Evolutionary conservation across 2,888 invertebrate genomes (phyloP).

Genomic region (Alviniconcha strummeri): DNA sequence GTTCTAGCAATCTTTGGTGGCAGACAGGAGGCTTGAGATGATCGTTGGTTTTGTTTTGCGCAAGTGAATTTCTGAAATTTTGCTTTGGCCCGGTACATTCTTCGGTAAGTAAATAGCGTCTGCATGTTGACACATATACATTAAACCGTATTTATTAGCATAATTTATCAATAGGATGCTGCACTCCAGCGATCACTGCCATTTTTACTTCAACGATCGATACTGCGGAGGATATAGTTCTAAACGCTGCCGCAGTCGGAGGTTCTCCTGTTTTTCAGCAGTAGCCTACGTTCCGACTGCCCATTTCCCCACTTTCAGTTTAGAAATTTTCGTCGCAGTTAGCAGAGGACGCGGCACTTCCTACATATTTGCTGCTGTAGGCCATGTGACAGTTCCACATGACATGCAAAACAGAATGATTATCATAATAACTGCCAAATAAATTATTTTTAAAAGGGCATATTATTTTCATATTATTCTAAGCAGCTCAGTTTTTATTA

Average conservation of each 20-base stretch:
- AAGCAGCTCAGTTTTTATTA: too few relatives aligned
- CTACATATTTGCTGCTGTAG: too few relatives aligned
- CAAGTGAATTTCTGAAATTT: not conserved
- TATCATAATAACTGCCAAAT: constrained; percentile 27
- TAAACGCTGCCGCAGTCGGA: not conserved
- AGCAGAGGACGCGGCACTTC: too few relatives aligned
- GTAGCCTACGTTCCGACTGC: not conserved
- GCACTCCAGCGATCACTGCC: constrained; percentile 15
- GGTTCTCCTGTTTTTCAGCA: not conserved
- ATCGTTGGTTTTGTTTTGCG: constrained; percentile 16
- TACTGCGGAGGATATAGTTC: not conserved
- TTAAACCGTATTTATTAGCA: constrained; percentile 13
- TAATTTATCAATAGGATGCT: constrained; percentile 27
- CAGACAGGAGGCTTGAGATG: not conserved
- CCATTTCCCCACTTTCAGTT: too few relatives aligned
- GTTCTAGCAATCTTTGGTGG: not conserved
- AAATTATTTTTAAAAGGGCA: constrained; percentile 4
- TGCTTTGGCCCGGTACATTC: not conserved
- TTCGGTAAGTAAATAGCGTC: not conserved
- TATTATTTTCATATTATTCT: too few relatives aligned
- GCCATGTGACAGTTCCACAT: constrained; percentile 27
- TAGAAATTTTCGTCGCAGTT: too few relatives aligned
- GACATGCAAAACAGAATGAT: constrained; percentile 8
- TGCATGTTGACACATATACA: constrained; percentile 21
- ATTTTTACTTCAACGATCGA: constrained; percentile 16